Evolutionary conservation across 2,797 vertebrate species (phyloP), one percentile per base, ranked within the genome.

Genomic region (Alosa sapidissima): DNA sequence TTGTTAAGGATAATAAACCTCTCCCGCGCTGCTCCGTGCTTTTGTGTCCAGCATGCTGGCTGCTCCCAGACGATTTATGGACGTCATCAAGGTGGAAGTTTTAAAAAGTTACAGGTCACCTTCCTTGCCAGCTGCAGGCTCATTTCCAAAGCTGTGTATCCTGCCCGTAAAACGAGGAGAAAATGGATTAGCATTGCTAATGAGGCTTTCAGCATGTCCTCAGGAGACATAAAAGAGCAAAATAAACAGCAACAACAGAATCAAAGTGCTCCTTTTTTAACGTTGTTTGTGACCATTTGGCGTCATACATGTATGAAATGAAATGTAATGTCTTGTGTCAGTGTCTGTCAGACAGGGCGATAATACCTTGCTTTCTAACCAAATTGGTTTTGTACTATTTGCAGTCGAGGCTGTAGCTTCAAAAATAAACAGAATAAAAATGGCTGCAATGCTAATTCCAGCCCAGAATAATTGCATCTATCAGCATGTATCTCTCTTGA

Each of bases 401-500:
- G 72, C 41, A 78, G 72, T 58, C 41, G 24, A 75, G 51, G 83
- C 82, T 75, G 81, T 54, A 49, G 24, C 3, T 81, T 81, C 75
- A 81, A 52, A 82, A 82, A 84, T 78, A 78, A 78, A 45, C 72
- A 5, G 36, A 78, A 45, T 21, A 47, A 19, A 47, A 81, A 81
- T 58, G 2, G 47, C 52, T 28, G 51, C 45, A 52, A 81, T 54
- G 16, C 75, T 48, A 8, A 81, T 52, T 83, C 82, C 89, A 21
- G 3, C 82, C 86, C 11, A 86, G 89, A 85, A 90, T 92, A 89
- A 91, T 92, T 86, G 87, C 88, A 87, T 92, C 91, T 91, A 92
- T 94, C 92, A 91, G 93, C 93, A 92, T 92, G 92, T 92, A 93
- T 92, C 91, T 89, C 85, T 83, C 89, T 87, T 91, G 89, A 94